Evolutionary conservation across 2,888 invertebrate species (phyloP).

Genomic region (Noctua fimbriata): DNA sequence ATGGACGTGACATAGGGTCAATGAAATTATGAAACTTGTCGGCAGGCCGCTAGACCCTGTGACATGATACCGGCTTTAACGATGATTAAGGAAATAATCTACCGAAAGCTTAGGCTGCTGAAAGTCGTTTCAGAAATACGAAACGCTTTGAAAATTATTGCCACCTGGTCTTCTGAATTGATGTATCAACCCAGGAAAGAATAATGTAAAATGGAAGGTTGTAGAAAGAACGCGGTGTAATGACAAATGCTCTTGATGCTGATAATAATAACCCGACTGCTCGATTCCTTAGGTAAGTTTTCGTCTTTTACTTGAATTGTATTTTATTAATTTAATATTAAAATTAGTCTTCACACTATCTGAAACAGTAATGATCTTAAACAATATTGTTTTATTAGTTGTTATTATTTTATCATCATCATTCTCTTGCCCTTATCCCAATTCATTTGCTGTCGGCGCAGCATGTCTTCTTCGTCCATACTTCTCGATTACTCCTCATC

Average conservation of each 20-base stretch:
- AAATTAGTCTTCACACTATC: not conserved
- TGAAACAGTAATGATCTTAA: not conserved
- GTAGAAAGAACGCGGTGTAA: not conserved
- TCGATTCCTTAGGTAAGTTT: not conserved
- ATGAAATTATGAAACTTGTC: not conserved
- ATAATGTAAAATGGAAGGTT: not conserved
- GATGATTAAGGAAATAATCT: not conserved
- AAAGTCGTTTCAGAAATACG: not conserved
- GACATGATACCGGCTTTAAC: not conserved
- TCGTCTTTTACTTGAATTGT: not conserved
- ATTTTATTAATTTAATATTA: not conserved
- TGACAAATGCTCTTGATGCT: not conserved
- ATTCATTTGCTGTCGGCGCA: too few relatives aligned
- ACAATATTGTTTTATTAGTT: constrained; percentile 27
- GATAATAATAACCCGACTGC: not conserved
- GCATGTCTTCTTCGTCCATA: too few relatives aligned
- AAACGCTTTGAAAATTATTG: not conserved
- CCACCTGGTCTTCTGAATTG: not conserved
- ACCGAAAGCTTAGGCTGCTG: not conserved
- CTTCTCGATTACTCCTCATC: too few relatives aligned
- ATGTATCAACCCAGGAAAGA: not conserved
- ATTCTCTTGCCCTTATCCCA: too few relatives aligned
- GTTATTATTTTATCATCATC: not conserved
- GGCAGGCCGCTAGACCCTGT: not conserved
- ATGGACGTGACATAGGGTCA: too few relatives aligned